Evolutionary conservation across 1,140 invertebrate species (phyloP).

Genomic region (Saccostrea cuccullata): DNA sequence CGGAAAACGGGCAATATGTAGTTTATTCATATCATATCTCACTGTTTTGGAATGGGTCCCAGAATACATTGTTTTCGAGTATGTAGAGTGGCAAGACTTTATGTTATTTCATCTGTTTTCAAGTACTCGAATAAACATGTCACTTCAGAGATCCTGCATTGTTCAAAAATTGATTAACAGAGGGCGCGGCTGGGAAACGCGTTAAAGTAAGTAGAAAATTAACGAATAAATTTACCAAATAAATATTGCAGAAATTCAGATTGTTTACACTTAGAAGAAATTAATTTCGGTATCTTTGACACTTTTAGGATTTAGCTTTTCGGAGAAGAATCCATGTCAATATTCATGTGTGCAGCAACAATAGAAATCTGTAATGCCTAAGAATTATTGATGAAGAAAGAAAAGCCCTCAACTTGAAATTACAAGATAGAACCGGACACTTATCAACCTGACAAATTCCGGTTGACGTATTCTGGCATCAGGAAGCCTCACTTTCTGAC

Average conservation of each 20-base stretch:
- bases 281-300: conserved; percentile 34
- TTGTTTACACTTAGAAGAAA: conserved; percentile 32
- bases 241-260: conserved; percentile 35
- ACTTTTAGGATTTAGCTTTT: conserved; percentile 22
- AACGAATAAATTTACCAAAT: conserved; percentile 31
- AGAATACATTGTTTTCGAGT: conserved; percentile 26
- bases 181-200: conserved; percentile 25
- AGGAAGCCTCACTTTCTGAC: neutral
- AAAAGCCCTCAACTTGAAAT: conserved; percentile 31
- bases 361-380: conserved; percentile 22
- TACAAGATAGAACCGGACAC: conserved; percentile 25
- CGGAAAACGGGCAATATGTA: neutral
- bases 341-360: conserved; percentile 32
- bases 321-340: conserved; percentile 23
- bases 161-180: conserved; percentile 31
- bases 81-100: conserved; percentile 24
- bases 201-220: conserved; percentile 34
- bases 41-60: conserved; percentile 14
- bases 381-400: conserved; percentile 31
- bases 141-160: conserved; percentile 14
- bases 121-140: conserved; percentile 36
- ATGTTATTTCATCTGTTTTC: conserved; percentile 34
- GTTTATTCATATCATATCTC: conserved; percentile 20
- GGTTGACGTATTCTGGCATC: conserved; percentile 7
- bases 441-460: conserved; percentile 35